Conservation (phyloP, 2,113 vertebrate genomes). For the Poeciliopsis occidentalis region DNA sequence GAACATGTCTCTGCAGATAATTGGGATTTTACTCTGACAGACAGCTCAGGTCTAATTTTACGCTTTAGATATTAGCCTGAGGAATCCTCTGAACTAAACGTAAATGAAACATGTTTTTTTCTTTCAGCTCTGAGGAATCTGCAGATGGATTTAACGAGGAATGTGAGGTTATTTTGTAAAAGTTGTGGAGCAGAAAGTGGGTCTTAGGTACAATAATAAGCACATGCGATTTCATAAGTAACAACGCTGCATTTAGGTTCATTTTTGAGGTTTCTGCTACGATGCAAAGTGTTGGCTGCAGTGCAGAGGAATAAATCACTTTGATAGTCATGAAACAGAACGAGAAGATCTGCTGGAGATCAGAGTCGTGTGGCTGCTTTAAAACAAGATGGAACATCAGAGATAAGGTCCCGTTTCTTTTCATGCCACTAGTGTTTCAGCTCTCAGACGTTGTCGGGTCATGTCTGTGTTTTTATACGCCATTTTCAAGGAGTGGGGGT, state of each 20-base stretch:
- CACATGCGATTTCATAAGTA: not conserved
- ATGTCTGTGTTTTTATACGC: not conserved
- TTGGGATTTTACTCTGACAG: slow-evolving; percentile 5
- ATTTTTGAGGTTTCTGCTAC: not conserved
- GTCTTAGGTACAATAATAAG: not conserved
- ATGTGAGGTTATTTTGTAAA: not conserved
- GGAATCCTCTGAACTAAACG: not conserved
- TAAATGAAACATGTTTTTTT: not conserved
- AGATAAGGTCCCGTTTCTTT: not conserved
- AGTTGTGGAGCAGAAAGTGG: not conserved
- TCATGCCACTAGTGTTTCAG: not conserved
- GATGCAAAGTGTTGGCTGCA: not conserved
- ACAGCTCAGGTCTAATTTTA: not conserved
- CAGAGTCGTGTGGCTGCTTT: not conserved
- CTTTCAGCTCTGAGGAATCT: not conserved
- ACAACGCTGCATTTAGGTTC: not conserved
- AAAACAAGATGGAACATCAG: not conserved
- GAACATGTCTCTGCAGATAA: not conserved
- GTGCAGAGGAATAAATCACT: not conserved
- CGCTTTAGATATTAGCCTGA: not conserved
- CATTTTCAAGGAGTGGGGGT: not conserved
- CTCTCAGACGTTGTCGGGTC: not conserved
- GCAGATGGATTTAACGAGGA: not conserved
- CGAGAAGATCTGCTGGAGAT: not conserved
- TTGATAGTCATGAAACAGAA: not conserved